Evolutionary conservation across 2,797 vertebrate genomes (phyloP), one percentile per base, ranked within the genome.

Genomic region (Lindbergichthys nudifrons): DNA sequence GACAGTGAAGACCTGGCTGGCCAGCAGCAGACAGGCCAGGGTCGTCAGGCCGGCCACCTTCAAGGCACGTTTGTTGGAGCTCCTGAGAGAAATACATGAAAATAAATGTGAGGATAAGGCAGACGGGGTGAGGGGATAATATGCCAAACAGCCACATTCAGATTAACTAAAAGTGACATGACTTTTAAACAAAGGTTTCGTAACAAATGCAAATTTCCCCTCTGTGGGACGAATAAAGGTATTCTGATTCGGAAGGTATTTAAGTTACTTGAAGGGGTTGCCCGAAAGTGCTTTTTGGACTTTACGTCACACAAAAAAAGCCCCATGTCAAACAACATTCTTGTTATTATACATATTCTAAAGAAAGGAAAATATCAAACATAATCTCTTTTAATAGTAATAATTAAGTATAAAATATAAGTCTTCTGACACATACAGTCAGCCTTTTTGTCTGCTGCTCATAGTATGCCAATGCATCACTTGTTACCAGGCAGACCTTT

Each of bases 21-120:
- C 96, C 30, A 99, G 79, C 46, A 99, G 96, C 80, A 98, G 89
- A 50, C 95, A 96, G 4, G 94, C 96, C 88, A 99, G 91, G 57
- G 97, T 82, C 0, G 97, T 96, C 65, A 98, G 81, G 0, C 92
- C 88, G 0, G 96, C 93, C 11, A 97, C 78, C 80, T 94, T 90
- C 0, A 94, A 75, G n/a, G 93, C 95, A 2, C 85, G 94, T 2
- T 80, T 85, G 81, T 95, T 92, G 2, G 65, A 82, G 51, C 45
- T 57, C 14, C 93, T 92, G 80, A 42, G 12, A 41, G 1, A 36
- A 0, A 59, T 6, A 70, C 2, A 66, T 23, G 5, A 74, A 12
- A 48, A 12, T 54, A 10, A 41, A 23, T 46, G 26, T 63, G 21
- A 30, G 5, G 3, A 48, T 50, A 5, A 19, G n/a, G 7, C 5